Conservation (phyloP, 2,113 vertebrate species). For the Campylorhamphus procurvoides region DNA sequence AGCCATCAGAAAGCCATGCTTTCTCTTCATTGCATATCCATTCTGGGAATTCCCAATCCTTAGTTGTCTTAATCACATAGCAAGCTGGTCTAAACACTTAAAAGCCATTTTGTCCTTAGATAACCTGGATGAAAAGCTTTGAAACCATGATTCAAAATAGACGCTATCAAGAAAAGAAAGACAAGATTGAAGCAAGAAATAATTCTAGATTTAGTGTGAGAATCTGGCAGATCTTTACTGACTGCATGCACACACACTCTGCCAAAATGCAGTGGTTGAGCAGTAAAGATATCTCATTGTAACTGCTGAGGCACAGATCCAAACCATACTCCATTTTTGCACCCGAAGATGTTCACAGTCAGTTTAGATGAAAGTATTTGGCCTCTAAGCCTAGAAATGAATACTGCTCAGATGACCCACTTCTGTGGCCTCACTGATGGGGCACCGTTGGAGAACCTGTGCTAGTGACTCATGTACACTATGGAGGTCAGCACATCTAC, state of each 20-base stretch:
- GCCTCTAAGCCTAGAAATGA: background rate
- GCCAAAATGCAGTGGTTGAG: conserved; percentile 4
- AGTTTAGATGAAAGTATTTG: background rate
- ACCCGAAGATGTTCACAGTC: background rate
- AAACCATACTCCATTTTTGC: background rate
- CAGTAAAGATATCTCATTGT: background rate
- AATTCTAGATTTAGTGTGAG: background rate
- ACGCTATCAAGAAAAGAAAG: background rate
- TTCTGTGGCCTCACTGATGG: background rate
- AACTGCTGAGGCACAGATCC: background rate
- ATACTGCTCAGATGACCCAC: background rate
- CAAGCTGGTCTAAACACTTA: background rate
- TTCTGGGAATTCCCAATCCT: background rate
- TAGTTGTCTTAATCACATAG: background rate
- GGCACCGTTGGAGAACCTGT: background rate
- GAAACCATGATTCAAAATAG: background rate
- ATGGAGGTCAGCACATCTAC: background rate
- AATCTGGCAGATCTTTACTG: background rate
- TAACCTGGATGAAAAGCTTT: background rate
- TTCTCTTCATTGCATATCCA: background rate
- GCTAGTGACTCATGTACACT: background rate
- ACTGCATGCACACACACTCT: background rate
- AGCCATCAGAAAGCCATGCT: background rate
- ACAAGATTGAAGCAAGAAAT: background rate
- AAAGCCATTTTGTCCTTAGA: background rate